phyloP scores from a whole-genome alignment of 2,797 vertebrate genomes.

The Xerus rutilus region DNA sequence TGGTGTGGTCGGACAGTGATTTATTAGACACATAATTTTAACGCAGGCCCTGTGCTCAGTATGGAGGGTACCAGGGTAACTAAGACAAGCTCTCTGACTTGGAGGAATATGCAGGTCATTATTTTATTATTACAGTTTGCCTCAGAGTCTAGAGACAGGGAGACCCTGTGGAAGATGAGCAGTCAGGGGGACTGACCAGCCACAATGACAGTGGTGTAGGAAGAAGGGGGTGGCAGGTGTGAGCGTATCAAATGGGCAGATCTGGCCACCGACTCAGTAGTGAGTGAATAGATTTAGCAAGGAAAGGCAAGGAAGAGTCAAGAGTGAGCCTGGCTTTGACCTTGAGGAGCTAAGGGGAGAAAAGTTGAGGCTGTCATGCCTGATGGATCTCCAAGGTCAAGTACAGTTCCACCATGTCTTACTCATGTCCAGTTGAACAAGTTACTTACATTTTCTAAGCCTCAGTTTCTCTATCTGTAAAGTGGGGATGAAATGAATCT shows the following conservation, averaged over 20 bases:
- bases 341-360: background rate
- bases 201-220: background rate
- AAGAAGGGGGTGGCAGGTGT: too few relatives aligned
- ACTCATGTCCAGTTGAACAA: background rate
- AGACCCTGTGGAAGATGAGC: background rate
- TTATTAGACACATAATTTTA: background rate
- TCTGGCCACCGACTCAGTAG: background rate
- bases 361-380: background rate
- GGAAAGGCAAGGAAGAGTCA: background rate
- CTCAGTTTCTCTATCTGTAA: slow-evolving; percentile 8
- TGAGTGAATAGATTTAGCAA: background rate
- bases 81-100: background rate
- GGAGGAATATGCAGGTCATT: background rate
- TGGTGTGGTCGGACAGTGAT: background rate
- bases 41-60: background rate
- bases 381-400: background rate
- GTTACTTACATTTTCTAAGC: background rate
- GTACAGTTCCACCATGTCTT: background rate
- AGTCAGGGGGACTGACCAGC: background rate
- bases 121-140: background rate
- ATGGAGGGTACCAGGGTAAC: background rate
- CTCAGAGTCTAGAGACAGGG: background rate
- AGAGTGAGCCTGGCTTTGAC: background rate
- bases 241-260: background rate
- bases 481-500: background rate